These are phyloP conservation scores for Potamilus streckersoni DNA, from an alignment of 1,140 invertebrate species.

Conservation along the genomic window DNA sequence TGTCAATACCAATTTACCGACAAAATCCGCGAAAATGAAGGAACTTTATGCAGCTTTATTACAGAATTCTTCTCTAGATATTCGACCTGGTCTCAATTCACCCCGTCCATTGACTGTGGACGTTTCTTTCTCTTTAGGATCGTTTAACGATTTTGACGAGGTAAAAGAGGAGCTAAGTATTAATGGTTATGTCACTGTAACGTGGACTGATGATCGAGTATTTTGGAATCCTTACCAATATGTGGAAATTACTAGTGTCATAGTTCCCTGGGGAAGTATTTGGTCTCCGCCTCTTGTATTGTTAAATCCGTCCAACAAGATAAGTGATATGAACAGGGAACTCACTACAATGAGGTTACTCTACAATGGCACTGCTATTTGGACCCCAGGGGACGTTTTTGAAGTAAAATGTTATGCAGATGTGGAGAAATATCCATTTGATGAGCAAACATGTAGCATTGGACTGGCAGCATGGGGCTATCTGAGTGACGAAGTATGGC, in stretches of 20 bases:
- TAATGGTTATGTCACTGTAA: neutral
- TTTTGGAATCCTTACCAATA: constrained; percentile 1
- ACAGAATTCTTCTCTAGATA: no score
- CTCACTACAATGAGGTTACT: neutral
- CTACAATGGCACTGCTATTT: constrained; percentile 17
- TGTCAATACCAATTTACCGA: no score
- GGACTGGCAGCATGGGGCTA: constrained; percentile 8
- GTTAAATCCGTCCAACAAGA: constrained; percentile 10
- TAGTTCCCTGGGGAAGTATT: neutral
- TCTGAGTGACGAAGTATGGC: neutral
- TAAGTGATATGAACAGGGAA: constrained; percentile 10
- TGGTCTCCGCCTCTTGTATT: constrained; percentile 14
- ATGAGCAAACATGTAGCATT: constrained; percentile 10
- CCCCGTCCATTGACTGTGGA: neutral
- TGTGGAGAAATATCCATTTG: constrained; percentile 19
- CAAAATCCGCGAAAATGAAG: no score
- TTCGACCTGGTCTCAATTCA: neutral
- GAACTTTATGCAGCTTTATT: no score
- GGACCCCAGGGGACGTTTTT: constrained; percentile 23
- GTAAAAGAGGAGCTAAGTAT: constrained; percentile 7
- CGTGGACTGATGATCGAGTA: constrained; percentile 15
- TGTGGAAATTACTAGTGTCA: neutral
- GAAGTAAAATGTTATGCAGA: constrained; percentile 11
- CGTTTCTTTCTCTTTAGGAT: constrained; percentile 4
- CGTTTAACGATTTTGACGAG: constrained; percentile 14